Base-by-base conservation (phyloP, 2,113 vertebrate genomes). In the Glaucidium brasilianum region DNA sequence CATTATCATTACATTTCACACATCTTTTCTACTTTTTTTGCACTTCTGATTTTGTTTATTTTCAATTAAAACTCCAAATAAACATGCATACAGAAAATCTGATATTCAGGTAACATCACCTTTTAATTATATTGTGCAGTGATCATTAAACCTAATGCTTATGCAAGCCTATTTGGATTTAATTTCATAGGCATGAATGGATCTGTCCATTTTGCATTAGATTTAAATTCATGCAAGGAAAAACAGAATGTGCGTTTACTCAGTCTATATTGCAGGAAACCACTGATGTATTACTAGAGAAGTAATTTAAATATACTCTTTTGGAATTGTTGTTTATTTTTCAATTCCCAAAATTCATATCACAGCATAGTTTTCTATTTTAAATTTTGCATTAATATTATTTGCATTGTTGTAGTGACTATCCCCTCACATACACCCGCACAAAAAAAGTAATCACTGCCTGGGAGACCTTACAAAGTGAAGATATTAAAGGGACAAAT, bases 1-100 rank as follows among this genome's bases (percentile, higher is more conserved):
- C 97, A 97, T 98, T 98, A 98, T 98, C 98, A 98, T 98, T 98
- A 98, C 94, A 97, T 98, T 98, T 97, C 97, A 98, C 92, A 95
- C 95, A 97, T 98, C 97, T 98, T 96, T 97, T 97, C 95, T 94
- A 94, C 62, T 92, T 96, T 95, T 90, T 97, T 75, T 84, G 1
- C 91, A 93, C 76, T 97, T 94, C 91, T 75, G 94, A 97, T 98
- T 97, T 98, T 98, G 98, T 98, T 98, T 98, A 98, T 98, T 98
- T 98, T 97, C 97, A 97, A 96, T 98, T 97, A 97, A 97, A 97
- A 87, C 59, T 96, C 92, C 91, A 95, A 97, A 97, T 97, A 98
- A 98, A 98, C 98, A 98, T 45, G 82, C 87, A 95, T 96, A 97
- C 66, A 79, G 92, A 96, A 83, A 91, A 90, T 94, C 88, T 97